Base-by-base conservation (phyloP, 2,888 invertebrate species). In the Andricus quercusramuli region DNA sequence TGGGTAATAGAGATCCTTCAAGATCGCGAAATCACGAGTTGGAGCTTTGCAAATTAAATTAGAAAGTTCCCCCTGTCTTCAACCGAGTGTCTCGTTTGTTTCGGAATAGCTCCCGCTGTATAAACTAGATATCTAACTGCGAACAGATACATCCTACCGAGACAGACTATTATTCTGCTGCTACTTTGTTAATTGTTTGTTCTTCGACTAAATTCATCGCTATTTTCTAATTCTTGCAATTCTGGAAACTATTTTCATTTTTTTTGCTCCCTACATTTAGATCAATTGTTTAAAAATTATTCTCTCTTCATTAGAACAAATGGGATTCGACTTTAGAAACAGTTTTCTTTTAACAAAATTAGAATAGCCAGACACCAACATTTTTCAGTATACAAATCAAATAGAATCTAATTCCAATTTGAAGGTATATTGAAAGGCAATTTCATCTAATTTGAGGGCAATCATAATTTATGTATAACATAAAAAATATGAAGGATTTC, bases 21-120 rank as follows among this genome's bases (percentile, higher is more conserved):
- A 81, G 83, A 85, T 85, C 81, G 78, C 79, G 85, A 85, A 87
- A 89, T 86, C 86, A 85, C 83, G 78, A 59, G 77, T 83, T 78
- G 84, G 80, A 87, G 86, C 84, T 87, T 85, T 84, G 85, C 80
- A 86, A 86, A 89, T 89, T 85, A 86, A 89, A 88, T 89, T 86
- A 86, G 86, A 84, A 89, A 88, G 88, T 89, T 88, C 81, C 78
- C 29, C 80, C 84, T 82, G 80, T 82, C 83, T 85, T 82, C 82
- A 80, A 84, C 79, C 82, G 83, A 74, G 85, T 83, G 80, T 85
- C 87, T 87, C 88, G 82, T 86, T 86, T 85, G 85, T 87, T 84
- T 85, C 83, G 82, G 80, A 74, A 51, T 84, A 82, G 70, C 80
- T 82, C 82, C 82, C 83, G 78, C 83, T 64, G 25, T 17, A 84